Evolutionary conservation across 2,797 vertebrate species (phyloP), one percentile per base, ranked within the genome.

Genomic region (Pangasius sanitwongsei): DNA sequence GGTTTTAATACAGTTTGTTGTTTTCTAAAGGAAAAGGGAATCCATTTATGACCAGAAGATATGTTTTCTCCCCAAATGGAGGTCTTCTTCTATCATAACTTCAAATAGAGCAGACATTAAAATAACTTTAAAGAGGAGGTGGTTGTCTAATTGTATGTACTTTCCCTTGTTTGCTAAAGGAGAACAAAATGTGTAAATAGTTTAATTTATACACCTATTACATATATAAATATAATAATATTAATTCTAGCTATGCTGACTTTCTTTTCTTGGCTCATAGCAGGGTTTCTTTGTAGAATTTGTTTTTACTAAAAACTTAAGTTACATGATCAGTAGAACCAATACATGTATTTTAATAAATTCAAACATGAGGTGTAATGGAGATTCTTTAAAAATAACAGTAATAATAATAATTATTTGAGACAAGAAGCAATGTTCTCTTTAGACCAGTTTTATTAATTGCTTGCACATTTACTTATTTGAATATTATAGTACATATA

Each of bases 101-200:
- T 81, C 7, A 57, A 23, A 28, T 8, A 57, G 6, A 34, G n/a
- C 31, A 34, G 2, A 18, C 48, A 80, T 20, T 81, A 81, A 57
- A 78, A 57, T 34, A 23, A 20, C 2, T 57, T 57, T 81, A 34
- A 86, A 82, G 41, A 83, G 48, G 80, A 90, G 34, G 87, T 72
- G 4, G 28, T 55, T 88, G 70, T 82, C 37, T 72, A 85, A 75
- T 81, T 87, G 81, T 78, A 69, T 65, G 37, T 92, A 83, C 16
- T 87, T 90, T 83, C 59, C 70, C 57, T 57, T 89, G 75, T 85
- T 89, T 77, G 69, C 74, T 7, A 86, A 87, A 86, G 70, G 50
- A 80, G 65, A 88, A 87, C 31, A 61, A 69, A 81, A 86, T 89
- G 23, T 90, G 87, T 86, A 77, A 90, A 89, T 90, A 90, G n/a